phyloP scores from a whole-genome alignment of 2,888 invertebrate genomes.

The Dryobotodes eremita region DNA sequence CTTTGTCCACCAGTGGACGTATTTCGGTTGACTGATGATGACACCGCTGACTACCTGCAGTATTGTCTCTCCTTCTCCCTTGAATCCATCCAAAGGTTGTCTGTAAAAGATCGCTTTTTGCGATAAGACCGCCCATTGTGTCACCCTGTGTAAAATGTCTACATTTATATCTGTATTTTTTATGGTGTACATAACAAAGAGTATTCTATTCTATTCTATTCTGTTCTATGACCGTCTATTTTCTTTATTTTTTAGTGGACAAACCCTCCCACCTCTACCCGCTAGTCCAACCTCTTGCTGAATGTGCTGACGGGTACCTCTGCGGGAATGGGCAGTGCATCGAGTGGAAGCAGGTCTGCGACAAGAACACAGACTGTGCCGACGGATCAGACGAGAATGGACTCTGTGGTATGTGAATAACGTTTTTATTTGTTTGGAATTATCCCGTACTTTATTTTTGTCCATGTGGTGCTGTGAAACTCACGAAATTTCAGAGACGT shows the following conservation, averaged over 20 bases:
- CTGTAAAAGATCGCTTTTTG: too few species aligned
- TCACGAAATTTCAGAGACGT: neutral
- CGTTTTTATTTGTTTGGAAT: neutral
- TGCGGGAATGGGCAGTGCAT: slow-evolving; percentile 91
- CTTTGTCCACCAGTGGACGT: neutral
- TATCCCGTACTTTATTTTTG: neutral
- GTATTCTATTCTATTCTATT: too few species aligned
- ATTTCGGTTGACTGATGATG: too few species aligned
- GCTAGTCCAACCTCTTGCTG: slow-evolving; percentile 54
- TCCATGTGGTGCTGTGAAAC: neutral
- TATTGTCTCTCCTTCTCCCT: too few species aligned
- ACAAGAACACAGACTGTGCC: slow-evolving; percentile 91
- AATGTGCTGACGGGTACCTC: slow-evolving; percentile 76
- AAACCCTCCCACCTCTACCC: slow-evolving; percentile 73
- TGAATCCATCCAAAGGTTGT: too few species aligned
- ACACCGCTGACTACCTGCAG: too few species aligned
- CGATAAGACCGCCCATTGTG: too few species aligned
- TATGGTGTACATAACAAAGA: too few species aligned
- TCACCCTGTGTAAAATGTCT: too few species aligned
- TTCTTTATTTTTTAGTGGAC: slow-evolving; percentile 72
- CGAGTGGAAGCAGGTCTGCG: slow-evolving; percentile 92
- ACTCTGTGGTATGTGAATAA: slow-evolving; percentile 87
- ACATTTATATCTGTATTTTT: too few species aligned
- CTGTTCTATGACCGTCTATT: too few species aligned
- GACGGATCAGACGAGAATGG: slow-evolving; percentile 94